Conservation (phyloP, 2,797 vertebrate species). For the Oreortyx pictus region DNA sequence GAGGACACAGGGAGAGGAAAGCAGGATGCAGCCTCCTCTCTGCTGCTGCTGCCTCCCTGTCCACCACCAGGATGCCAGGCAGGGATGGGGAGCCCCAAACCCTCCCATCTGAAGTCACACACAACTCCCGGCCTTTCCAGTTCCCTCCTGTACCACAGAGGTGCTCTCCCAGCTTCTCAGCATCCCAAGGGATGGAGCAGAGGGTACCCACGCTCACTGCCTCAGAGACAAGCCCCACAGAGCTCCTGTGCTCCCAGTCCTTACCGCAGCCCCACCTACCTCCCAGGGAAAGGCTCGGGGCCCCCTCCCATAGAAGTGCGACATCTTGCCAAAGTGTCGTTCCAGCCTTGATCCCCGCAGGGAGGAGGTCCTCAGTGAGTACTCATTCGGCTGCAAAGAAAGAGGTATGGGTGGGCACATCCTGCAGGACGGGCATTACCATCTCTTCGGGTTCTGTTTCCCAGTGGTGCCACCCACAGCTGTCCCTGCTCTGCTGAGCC, state of each 20-base stretch:
- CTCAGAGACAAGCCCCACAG: fast-evolving
- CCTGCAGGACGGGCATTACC: neutral
- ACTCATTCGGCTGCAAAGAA: neutral
- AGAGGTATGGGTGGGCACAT: neutral
- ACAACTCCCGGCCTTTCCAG: fast-evolving
- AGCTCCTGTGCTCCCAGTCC: neutral
- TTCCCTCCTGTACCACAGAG: fast-evolving
- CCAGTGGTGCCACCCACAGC: neutral
- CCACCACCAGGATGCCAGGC: no score
- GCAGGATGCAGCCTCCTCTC: no score
- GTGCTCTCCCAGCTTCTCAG: fast-evolving
- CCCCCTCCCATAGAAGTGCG: neutral
- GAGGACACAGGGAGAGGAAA: neutral
- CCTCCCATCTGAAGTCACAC: neutral
- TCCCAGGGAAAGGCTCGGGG: neutral
- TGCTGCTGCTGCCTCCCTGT: no score
- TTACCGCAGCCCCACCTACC: neutral
- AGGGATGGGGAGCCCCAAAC: no score
- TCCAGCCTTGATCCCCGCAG: fast-evolving
- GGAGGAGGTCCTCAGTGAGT: neutral
- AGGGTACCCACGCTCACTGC: fast-evolving
- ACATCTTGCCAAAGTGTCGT: neutral
- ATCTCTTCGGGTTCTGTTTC: neutral
- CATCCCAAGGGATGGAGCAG: fast-evolving
- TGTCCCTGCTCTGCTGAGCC: neutral